phyloP scores from a whole-genome alignment of 2,888 invertebrate genomes.

The Eristalis tenax region DNA sequence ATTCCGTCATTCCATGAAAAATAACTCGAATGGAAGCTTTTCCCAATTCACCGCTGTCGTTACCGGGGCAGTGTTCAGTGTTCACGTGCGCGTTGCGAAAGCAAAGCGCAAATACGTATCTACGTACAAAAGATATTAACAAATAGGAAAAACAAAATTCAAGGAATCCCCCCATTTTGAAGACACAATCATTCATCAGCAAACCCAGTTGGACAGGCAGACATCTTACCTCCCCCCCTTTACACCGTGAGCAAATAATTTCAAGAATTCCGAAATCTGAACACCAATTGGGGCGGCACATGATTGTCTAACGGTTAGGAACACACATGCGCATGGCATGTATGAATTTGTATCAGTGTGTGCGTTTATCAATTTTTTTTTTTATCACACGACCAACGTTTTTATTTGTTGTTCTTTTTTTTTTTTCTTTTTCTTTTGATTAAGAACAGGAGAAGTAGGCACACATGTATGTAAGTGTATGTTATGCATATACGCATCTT shows the following conservation, averaged over 20 bases:
- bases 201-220: not conserved
- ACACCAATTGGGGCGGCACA: not conserved
- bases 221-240: not conserved
- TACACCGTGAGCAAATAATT: not conserved
- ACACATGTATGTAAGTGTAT: not conserved
- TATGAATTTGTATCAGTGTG: not conserved
- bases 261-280: not conserved
- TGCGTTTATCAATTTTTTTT: not conserved
- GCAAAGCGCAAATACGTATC: not conserved
- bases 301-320: not conserved
- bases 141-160: slow-evolving; percentile 2
- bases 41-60: not conserved
- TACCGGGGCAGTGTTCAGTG: not conserved
- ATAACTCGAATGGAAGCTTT: slow-evolving; percentile 1
- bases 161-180: slow-evolving; percentile 18
- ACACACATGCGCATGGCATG: no score
- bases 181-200: slow-evolving; percentile 16
- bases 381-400: not conserved
- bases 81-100: slow-evolving; percentile 22
- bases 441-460: not conserved
- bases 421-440: not conserved
- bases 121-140: not conserved
- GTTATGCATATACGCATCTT: not conserved
- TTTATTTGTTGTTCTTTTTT: no score
- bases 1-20: slow-evolving; percentile 14